Evolutionary conservation across 2,113 vertebrate genomes (phyloP).

Genomic region (Albula goreensis): DNA sequence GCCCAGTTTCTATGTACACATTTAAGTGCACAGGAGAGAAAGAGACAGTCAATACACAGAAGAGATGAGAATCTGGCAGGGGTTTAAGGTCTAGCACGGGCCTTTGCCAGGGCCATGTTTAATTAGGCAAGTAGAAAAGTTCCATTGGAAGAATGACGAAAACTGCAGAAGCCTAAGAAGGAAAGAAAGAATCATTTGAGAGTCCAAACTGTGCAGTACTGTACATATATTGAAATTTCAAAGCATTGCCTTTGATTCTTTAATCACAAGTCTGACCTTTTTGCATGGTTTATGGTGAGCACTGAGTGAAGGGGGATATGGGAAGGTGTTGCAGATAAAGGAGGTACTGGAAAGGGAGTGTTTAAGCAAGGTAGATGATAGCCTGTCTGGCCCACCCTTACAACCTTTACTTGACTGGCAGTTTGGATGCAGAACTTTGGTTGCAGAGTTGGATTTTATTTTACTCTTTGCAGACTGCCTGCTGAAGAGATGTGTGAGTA

Average conservation of each 20-base stretch:
- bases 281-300: background rate
- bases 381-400: background rate
- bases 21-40: background rate
- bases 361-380: background rate
- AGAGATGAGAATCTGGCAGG: no score
- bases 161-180: background rate
- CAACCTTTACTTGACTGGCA: background rate
- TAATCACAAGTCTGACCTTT: background rate
- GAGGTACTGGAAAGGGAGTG: background rate
- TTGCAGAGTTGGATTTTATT: background rate
- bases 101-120: background rate
- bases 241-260: background rate
- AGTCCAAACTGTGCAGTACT: background rate
- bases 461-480: background rate
- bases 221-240: background rate
- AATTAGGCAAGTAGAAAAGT: background rate
- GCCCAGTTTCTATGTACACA: no score
- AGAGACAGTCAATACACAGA: background rate
- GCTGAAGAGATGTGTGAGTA: background rate
- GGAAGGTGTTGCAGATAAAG: background rate
- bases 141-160: no score
- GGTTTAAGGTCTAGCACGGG: no score
- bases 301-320: background rate
- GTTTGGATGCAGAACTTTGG: background rate
- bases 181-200: background rate